Evolutionary conservation across 2,797 vertebrate genomes (phyloP).

Genomic region (Arrhamphus sclerolepis): DNA sequence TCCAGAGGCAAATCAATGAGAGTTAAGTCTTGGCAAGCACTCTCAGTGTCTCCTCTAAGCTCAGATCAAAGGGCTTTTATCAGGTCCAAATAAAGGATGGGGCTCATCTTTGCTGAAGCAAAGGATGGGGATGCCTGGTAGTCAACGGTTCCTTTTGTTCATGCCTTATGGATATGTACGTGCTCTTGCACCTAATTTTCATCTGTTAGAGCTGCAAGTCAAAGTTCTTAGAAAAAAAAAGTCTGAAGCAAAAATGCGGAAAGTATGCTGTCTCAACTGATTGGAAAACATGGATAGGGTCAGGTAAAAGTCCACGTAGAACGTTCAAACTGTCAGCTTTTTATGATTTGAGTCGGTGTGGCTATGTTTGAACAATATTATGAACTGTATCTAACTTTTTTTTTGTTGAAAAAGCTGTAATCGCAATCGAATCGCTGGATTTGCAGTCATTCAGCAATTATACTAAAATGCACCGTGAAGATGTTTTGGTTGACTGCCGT

Average conservation of each 20-base stretch:
- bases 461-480: neutral
- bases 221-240: too few species aligned
- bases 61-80: conserved; percentile 65
- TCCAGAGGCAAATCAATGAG: conserved; percentile 71
- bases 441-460: conserved; percentile 5
- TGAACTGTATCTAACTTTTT: too few species aligned
- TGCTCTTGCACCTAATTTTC: conserved; percentile 11
- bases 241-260: too few species aligned
- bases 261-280: too few species aligned
- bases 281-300: too few species aligned
- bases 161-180: conserved; percentile 11
- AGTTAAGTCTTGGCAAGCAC: conserved; percentile 69
- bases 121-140: conserved; percentile 22
- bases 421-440: neutral
- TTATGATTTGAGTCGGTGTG: too few species aligned
- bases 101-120: conserved; percentile 29
- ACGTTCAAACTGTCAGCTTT: too few species aligned
- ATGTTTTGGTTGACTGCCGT: conserved; percentile 20
- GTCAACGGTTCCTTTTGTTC: conserved; percentile 25
- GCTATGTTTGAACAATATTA: too few species aligned
- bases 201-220: neutral
- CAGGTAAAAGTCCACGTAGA: too few species aligned
- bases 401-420: too few species aligned
- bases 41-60: conserved; percentile 62
- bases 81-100: conserved; percentile 41